Evolutionary conservation across 2,888 invertebrate species (phyloP).

Genomic region (Hirtodrosophila cameraria): DNA sequence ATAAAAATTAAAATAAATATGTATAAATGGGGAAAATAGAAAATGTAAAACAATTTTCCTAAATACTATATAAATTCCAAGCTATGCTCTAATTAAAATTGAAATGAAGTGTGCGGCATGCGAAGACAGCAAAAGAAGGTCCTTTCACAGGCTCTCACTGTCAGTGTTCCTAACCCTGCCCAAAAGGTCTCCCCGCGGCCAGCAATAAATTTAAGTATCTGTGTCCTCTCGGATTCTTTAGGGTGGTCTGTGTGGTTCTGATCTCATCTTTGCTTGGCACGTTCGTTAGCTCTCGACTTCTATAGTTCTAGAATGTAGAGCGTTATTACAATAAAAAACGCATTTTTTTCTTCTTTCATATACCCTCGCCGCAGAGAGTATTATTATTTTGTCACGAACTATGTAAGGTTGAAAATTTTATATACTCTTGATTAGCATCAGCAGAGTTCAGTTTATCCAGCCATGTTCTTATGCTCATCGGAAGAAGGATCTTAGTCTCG

Average conservation of each 20-base stretch:
- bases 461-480: too few species aligned
- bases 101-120: slow-evolving; percentile 68
- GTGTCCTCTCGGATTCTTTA: slow-evolving; percentile 29
- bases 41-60: slow-evolving; percentile 37
- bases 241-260: slow-evolving; percentile 53
- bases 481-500: too few species aligned
- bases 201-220: slow-evolving; percentile 61
- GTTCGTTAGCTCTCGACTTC: slow-evolving; percentile 54
- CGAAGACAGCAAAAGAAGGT: slow-evolving; percentile 47
- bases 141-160: slow-evolving; percentile 39
- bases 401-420: too few species aligned
- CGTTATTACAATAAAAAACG: slow-evolving; percentile 73
- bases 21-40: slow-evolving; percentile 15
- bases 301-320: slow-evolving; percentile 24
- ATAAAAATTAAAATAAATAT: slow-evolving; percentile 14
- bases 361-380: too few species aligned
- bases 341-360: too few species aligned
- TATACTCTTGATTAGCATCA: too few species aligned
- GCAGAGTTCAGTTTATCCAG: too few species aligned
- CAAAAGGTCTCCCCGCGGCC: slow-evolving; percentile 5
- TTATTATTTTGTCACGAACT: too few species aligned
- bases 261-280: slow-evolving; percentile 59
- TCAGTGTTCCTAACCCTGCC: too few species aligned
- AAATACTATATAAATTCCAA: slow-evolving; percentile 34
- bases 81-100: slow-evolving; percentile 74